Percentiles rank a stretch among this genome's conserved stretches.
Evolutionary conservation across 2,888 invertebrate species (phyloP).

Genomic region (Tenthredo livida): DNA sequence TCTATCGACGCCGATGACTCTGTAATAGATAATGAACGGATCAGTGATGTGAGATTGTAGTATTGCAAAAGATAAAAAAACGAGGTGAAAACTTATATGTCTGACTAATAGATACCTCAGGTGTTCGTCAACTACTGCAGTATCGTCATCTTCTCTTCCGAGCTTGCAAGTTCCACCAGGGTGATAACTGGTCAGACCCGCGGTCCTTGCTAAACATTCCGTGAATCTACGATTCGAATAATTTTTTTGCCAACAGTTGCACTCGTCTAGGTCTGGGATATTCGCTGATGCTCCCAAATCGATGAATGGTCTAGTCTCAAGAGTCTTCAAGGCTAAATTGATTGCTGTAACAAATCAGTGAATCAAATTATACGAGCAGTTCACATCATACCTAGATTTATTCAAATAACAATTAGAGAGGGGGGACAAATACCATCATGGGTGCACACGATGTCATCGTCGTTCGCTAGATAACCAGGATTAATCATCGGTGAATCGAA

Average conservation of each 20-base stretch:
- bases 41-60: constrained; percentile 8
- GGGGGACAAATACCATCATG: constrained; percentile 78
- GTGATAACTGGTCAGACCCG: constrained; percentile 88
- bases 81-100: neutral
- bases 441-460: constrained; percentile 83
- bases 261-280: constrained; percentile 83
- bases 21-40: constrained; percentile 73
- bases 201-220: constrained; percentile 83
- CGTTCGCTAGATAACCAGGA: constrained; percentile 85
- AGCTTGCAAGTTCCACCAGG: constrained; percentile 89
- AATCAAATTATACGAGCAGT: constrained; percentile 6
- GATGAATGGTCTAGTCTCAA: constrained; percentile 81
- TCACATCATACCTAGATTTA: neutral
- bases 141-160: constrained; percentile 77
- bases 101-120: constrained; percentile 84
- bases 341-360: constrained; percentile 78
- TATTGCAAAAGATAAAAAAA: neutral
- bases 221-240: constrained; percentile 80
- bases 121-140: constrained; percentile 85
- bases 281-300: constrained; percentile 83
- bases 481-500: constrained; percentile 84
- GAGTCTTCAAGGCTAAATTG: constrained; percentile 80
- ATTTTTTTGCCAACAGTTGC: constrained; percentile 80
- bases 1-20: constrained; percentile 83
- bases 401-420: neutral